Evolutionary conservation across 2,113 vertebrate genomes (phyloP), one percentile per base, ranked within the genome.

Genomic region (Helogale parvula): DNA sequence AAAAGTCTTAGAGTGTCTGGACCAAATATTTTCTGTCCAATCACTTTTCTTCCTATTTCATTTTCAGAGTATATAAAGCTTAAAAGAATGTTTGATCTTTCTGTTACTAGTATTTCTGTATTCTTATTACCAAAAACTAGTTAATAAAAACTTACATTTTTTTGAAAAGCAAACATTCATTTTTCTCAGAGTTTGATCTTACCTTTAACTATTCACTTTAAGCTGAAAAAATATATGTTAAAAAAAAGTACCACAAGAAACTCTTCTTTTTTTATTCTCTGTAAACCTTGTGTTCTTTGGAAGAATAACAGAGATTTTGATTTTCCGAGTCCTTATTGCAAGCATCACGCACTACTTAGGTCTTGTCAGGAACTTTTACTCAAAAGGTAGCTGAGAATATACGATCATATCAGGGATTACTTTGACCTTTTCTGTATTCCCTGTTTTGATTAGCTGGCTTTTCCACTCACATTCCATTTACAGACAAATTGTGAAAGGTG

Each of bases 401-500:
- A 81, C 31, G 52, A 89, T 84, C 84, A 93, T 96, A 25, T 12
- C 23, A 94, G 83, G 52, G 92, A 94, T 94, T 93, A 52, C 84
- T 63, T 57, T 98, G 98, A 98, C 98, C 98, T 98, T 99, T 99
- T 98, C 97, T 89, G 72, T 84, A 54, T 89, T 97, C 91, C 88
- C 90, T 98, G 97, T 65, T 83, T 97, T 97, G 97, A 98, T 97
- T 97, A 97, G 95, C 95, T 97, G 96, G 97, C 93, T 94, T 33
- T 97, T 95, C 38, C 92, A 57, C 92, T 96, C 93, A 92, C 92
- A 97, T 92, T 76, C 94, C 90, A 97, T 96, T 31, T 66, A 96
- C 29, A 97, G 96, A 98, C 0, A 0, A n/a, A 0, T 96, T 98
- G 45, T 57, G 95, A 98, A 96, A 93, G 91, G 63, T 50, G 97